phyloP scores from a whole-genome alignment of 2,113 vertebrate genomes.

The Toxostoma redivivum region DNA sequence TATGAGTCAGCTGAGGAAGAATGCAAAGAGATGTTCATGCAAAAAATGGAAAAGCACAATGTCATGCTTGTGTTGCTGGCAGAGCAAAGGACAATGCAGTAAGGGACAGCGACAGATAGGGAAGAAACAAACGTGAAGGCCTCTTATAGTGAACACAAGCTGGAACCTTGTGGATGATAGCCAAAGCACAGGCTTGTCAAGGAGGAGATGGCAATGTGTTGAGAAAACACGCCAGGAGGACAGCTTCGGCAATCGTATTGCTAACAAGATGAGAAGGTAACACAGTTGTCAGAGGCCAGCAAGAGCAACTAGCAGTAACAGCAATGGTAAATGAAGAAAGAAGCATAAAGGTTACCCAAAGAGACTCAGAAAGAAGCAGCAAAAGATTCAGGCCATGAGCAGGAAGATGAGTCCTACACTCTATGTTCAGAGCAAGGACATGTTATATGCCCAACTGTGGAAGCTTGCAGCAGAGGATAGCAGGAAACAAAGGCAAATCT shows the following conservation, averaged over 20 bases:
- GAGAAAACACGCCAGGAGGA: background rate
- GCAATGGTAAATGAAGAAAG: background rate
- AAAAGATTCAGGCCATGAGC: background rate
- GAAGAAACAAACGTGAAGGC: background rate
- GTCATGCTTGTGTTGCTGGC: background rate
- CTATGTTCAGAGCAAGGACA: background rate
- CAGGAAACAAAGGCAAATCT: background rate
- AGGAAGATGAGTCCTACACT: background rate
- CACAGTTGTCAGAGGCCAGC: background rate
- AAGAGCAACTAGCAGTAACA: background rate
- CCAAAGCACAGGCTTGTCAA: background rate
- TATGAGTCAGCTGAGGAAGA: slow-evolving; percentile 34
- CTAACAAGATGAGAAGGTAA: background rate
- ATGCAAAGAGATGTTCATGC: background rate
- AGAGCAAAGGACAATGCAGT: background rate
- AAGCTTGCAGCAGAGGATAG: background rate
- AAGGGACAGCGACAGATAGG: background rate
- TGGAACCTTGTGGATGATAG: background rate
- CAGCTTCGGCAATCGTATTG: background rate
- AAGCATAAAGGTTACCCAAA: background rate
- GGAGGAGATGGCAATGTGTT: background rate
- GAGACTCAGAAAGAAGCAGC: background rate
- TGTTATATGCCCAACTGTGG: background rate
- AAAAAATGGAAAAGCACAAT: background rate
- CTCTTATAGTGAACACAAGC: background rate